phyloP scores from a whole-genome alignment of 2,797 vertebrate genomes.

The Phyllotis vaccarum region DNA sequence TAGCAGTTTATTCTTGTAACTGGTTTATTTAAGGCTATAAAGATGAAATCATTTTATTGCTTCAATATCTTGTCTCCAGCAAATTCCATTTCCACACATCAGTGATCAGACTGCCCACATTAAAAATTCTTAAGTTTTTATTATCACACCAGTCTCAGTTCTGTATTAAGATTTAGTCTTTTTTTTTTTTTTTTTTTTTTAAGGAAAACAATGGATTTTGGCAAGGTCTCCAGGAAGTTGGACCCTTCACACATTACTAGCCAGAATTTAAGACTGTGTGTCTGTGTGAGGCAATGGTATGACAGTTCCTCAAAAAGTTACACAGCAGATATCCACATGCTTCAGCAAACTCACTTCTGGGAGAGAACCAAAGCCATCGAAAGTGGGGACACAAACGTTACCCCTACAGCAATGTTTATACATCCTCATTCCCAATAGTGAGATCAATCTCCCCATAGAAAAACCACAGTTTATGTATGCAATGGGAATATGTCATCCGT shows the following conservation, averaged over 20 bases:
- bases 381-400: neutral
- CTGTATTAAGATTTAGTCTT: conserved; percentile 16
- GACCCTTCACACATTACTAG: neutral
- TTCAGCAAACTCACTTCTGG: conserved; percentile 3
- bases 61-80: neutral
- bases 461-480: no score
- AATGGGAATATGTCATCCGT: no score
- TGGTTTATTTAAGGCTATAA: neutral
- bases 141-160: neutral
- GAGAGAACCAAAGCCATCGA: neutral
- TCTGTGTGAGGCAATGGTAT: neutral
- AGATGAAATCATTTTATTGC: neutral
- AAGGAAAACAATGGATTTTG: neutral
- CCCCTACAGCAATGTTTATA: neutral
- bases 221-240: neutral
- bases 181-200: neutral
- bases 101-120: neutral
- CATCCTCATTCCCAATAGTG: neutral
- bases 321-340: neutral
- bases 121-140: neutral
- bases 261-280: neutral
- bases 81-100: neutral
- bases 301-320: neutral
- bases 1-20: conserved; percentile 23
- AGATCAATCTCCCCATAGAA: neutral